These are phyloP conservation scores for Thinocorus orbignyianus DNA, from an alignment of 2,113 vertebrate genomes.

Conservation along the genomic window DNA sequence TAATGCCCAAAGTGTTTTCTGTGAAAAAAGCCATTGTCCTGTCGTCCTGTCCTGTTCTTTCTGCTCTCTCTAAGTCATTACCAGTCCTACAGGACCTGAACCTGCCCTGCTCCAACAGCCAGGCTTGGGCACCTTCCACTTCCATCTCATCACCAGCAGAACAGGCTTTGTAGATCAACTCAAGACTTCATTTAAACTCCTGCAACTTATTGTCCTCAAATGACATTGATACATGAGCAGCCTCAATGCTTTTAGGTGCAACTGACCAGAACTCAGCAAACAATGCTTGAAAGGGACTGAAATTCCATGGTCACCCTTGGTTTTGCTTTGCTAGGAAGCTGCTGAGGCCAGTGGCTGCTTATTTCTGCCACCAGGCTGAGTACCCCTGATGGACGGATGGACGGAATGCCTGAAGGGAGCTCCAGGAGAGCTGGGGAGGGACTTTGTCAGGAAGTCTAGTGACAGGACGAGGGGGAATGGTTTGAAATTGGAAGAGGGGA, in stretches of 20 bases:
- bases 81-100: background rate
- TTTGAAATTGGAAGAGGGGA: too few species aligned
- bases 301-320: too few species aligned
- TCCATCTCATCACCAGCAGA: background rate
- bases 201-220: background rate
- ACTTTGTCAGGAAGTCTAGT: too few species aligned
- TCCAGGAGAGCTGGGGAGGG: too few species aligned
- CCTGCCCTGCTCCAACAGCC: background rate
- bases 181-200: background rate
- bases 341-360: background rate
- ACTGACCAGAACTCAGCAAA: background rate
- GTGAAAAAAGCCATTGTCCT: background rate
- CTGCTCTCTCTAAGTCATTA: background rate
- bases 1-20: background rate
- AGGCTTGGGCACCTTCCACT: background rate
- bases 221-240: rapidly evolving
- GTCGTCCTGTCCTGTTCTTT: background rate
- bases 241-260: background rate
- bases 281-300: background rate
- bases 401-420: too few species aligned
- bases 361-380: background rate
- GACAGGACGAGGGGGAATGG: too few species aligned
- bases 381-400: background rate
- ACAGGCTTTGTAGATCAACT: background rate
- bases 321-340: background rate